These are phyloP conservation scores for Euwallacea fornicatus DNA, from an alignment of 1,140 invertebrate genomes.

Conservation along the genomic window DNA sequence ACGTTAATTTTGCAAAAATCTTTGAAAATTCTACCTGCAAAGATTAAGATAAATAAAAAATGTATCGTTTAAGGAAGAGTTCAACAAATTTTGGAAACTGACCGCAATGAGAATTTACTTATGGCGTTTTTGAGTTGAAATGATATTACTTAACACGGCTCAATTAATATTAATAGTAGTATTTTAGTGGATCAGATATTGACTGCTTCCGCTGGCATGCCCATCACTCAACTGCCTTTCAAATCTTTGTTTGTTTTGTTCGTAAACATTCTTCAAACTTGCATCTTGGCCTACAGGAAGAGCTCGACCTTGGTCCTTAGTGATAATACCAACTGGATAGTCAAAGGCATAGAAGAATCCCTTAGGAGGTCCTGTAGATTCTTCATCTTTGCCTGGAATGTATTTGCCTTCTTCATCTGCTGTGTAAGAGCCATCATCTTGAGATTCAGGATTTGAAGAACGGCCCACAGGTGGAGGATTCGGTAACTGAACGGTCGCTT, in stretches of 20 bases:
- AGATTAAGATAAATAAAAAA: too few species aligned
- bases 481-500: not conserved
- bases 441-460: not conserved
- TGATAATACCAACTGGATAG: slow-evolving; percentile 64
- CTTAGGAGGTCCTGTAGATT: slow-evolving; percentile 60
- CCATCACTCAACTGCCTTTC: slow-evolving; percentile 40
- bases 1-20: too few species aligned
- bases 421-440: slow-evolving; percentile 14
- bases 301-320: slow-evolving; percentile 54
- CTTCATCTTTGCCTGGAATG: slow-evolving; percentile 47
- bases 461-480: not conserved
- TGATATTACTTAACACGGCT: too few species aligned
- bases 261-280: slow-evolving; percentile 45
- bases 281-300: slow-evolving; percentile 37
- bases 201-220: not conserved
- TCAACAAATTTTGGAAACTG: too few species aligned
- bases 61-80: too few species aligned
- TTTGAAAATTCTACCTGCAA: too few species aligned
- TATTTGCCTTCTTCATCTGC: slow-evolving; percentile 35
- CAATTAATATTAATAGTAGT: too few species aligned
- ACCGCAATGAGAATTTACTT: too few species aligned
- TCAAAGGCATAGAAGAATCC: slow-evolving; percentile 69
- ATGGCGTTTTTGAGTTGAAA: too few species aligned
- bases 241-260: slow-evolving; percentile 52
- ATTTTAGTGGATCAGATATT: not conserved